Evolutionary conservation across 2,888 invertebrate species (phyloP), one percentile per base, ranked within the genome.

Genomic region (Drosophila sordidula): DNA sequence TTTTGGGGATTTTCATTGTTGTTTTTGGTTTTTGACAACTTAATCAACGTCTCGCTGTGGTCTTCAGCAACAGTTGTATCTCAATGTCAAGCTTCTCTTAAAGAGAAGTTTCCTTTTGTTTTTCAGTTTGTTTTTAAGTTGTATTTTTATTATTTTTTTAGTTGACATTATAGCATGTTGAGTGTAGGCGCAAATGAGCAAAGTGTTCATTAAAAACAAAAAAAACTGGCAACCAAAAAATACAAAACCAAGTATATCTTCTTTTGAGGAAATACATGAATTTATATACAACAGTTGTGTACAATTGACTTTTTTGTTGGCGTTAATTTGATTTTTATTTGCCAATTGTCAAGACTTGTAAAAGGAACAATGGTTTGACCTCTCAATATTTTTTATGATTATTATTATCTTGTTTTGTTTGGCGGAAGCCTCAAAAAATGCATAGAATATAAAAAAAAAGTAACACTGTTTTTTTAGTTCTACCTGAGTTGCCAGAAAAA

Each of bases 1-100:
- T 50, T 79, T 47, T 82, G 36, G 63, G 63, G 49, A 55, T 52
- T 67, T 67, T 62, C 47, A 62, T 80, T 76, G 67, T 78, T 71
- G 75, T 66, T n/a, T n/a, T n/a, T 71, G 85, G 34, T 69, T 77
- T 78, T 84, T 77, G 68, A 83, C 83, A 84, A 66, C 89, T 89
- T 65, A 68, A 84, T 83, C 89, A 83, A 78, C 67, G 77, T 83
- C 74, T 50, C 39, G 51, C 41, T 76, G 74, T 56, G 64, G 65
- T 78, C 75, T 74, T 79, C 65, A 57, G 36, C 59, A n/a, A 16
- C 39, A 52, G 52, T 51, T 46, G 45, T 59, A 38, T 63, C 45
- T 74, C 85, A 74, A 75, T 75, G 75, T 18, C 75, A 68, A 47
- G 16, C 50, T 50, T 47, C 67, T 62, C 45, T 56, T 38, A 51